Base-by-base conservation (phyloP, 2,797 vertebrate genomes). In the Microctenopoma steveboyesi region DNA sequence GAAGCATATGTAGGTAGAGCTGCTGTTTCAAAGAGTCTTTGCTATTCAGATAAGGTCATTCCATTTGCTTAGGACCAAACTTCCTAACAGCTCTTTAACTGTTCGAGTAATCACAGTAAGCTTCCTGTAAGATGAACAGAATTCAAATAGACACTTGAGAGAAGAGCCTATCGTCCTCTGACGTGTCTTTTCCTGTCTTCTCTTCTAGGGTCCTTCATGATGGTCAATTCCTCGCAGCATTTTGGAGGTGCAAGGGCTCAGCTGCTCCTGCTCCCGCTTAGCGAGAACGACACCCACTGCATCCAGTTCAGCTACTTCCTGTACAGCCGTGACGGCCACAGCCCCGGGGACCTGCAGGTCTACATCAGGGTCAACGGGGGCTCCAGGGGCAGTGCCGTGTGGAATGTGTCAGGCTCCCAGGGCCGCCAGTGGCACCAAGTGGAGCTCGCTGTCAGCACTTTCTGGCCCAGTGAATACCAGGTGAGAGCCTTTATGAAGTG, bases 401-500 rank as follows among this genome's bases (percentile, higher is more conserved):
- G 97, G 97, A 97, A 96, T 1, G 86, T 95, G 74, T 94, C 96
- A 0, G 96, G 96, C 73, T 97, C 97, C 5, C 96, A 95, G 0
- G 96, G 96, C 8, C 95, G 72, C 16, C 96, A 97, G 89, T 99
- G 97, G 97, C 95, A 98, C 85, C 96, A 97, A 85, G 96, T 96
- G 0, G 97, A 99, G 85, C 88, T 99, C 51, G 96, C 97, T 0
- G 95, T 99, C 87, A 98, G 97, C 92, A 96, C 96, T 28, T 98
- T 98, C 93, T 98, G 97, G 97, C 97, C 97, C 88, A 98, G 92
- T 7, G 96, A 98, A 81, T 99, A 98, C 81, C 97, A 99, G 97
- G 97, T 98, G 7, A 86, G 83, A 28, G 4, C 16, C 39, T 48
- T 28, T 2, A 0, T 5, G 40, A 14, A 15, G 40, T 18, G 15